phyloP scores from a whole-genome alignment of 2,888 invertebrate genomes.

The Dolomedes plantarius region DNA sequence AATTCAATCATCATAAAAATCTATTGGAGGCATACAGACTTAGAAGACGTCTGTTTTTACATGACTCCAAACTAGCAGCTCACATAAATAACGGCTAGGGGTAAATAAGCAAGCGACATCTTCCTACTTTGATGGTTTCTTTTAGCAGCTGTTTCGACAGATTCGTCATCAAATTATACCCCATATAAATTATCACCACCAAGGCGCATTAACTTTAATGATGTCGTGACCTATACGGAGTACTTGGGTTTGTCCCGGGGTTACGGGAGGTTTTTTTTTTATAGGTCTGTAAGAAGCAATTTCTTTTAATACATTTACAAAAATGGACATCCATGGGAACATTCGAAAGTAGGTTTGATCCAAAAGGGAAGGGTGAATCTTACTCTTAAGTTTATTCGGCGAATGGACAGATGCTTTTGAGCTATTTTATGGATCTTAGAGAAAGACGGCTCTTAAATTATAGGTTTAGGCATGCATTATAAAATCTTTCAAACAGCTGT shows the following conservation, averaged over 20 bases:
- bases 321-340: not conserved
- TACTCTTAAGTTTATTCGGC: too few species aligned
- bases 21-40: not conserved
- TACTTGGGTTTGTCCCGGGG: not conserved
- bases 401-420: too few species aligned
- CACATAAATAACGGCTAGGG: not conserved
- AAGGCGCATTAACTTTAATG: constrained; percentile 9
- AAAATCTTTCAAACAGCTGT: too few species aligned
- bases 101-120: not conserved
- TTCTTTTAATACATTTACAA: not conserved
- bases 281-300: not conserved
- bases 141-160: constrained; percentile 6
- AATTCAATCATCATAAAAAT: constrained; percentile 12
- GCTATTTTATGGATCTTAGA: too few species aligned
- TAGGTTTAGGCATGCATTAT: too few species aligned
- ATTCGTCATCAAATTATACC: constrained; percentile 12
- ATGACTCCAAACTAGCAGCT: not conserved
- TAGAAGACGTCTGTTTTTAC: not conserved
- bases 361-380: not conserved
- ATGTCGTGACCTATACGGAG: not conserved
- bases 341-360: too few species aligned
- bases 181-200: not conserved
- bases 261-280: not conserved
- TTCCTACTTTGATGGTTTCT: not conserved
- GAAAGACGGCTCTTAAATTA: too few species aligned